phyloP scores from a whole-genome alignment of 2,888 invertebrate genomes.

The Clivina fossor region DNA sequence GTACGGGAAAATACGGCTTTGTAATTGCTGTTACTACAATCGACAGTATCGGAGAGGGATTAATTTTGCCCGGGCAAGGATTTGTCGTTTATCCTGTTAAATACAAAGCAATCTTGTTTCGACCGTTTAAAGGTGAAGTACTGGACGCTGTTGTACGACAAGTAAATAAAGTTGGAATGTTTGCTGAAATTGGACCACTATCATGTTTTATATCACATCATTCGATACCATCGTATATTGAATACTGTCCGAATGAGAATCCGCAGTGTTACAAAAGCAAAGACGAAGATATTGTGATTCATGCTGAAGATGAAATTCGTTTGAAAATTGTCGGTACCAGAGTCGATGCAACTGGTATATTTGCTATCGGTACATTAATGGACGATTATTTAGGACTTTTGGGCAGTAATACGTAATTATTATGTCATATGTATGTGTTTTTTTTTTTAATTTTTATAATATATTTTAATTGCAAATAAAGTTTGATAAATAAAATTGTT shows the following conservation, averaged over 20 bases:
- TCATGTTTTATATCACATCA: slow-evolving; percentile 98
- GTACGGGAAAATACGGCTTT: slow-evolving; percentile 99
- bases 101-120: slow-evolving; percentile 98
- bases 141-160: slow-evolving; percentile 98
- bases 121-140: slow-evolving; percentile 99
- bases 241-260: slow-evolving; percentile 96
- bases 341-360: slow-evolving; percentile 99
- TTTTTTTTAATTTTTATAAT: not conserved
- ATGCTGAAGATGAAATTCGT: slow-evolving; percentile 95
- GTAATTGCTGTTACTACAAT: slow-evolving; percentile 99
- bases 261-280: slow-evolving; percentile 98
- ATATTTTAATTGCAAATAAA: not conserved
- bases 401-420: slow-evolving; percentile 42
- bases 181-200: slow-evolving; percentile 98
- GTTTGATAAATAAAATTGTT: too few species aligned
- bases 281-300: slow-evolving; percentile 96
- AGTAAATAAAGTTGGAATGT: slow-evolving; percentile 96
- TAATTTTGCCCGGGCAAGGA: slow-evolving; percentile 96
- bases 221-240: slow-evolving; percentile 99
- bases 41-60: slow-evolving; percentile 96
- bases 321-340: slow-evolving; percentile 98
- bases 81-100: slow-evolving; percentile 99
- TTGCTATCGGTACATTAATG: slow-evolving; percentile 98
- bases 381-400: slow-evolving; percentile 93
- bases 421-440: not conserved